Conservation (phyloP, 2,888 invertebrate genomes). For the Metacarcinus magister region DNA sequence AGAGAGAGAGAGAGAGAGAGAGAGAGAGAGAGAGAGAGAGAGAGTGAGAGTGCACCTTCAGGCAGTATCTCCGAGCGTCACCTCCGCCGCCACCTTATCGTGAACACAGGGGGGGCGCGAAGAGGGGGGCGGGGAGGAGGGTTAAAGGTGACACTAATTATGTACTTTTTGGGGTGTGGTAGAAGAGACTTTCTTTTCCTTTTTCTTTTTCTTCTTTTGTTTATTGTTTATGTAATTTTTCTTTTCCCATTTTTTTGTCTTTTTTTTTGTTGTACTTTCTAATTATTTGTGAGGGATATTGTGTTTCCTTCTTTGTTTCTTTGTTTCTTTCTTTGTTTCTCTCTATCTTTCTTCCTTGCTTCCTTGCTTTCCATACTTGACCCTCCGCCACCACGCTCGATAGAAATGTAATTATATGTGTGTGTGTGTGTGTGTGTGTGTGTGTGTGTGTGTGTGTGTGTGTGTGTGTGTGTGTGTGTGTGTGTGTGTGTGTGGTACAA, state of each 20-base stretch:
- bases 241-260: neutral
- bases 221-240: neutral
- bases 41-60: neutral
- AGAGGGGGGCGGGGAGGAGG: neutral
- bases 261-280: neutral
- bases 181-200: neutral
- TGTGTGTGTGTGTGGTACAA: neutral
- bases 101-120: neutral
- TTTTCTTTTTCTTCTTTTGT: neutral
- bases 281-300: no score
- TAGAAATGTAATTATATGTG: neutral
- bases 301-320: neutral
- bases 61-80: no score
- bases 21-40: neutral
- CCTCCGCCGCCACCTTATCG: no score
- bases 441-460: constrained; percentile 33
- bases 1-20: neutral
- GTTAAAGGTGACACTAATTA: neutral
- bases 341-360: neutral
- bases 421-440: neutral
- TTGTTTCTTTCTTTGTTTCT: neutral
- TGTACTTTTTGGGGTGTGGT: neutral
- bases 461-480: constrained; percentile 21
- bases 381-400: neutral
- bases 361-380: neutral